Percentiles rank a stretch among this genome's conserved stretches.
phyloP scores from a whole-genome alignment of 2,888 invertebrate species.

The Drosophila nr. medialis region DNA sequence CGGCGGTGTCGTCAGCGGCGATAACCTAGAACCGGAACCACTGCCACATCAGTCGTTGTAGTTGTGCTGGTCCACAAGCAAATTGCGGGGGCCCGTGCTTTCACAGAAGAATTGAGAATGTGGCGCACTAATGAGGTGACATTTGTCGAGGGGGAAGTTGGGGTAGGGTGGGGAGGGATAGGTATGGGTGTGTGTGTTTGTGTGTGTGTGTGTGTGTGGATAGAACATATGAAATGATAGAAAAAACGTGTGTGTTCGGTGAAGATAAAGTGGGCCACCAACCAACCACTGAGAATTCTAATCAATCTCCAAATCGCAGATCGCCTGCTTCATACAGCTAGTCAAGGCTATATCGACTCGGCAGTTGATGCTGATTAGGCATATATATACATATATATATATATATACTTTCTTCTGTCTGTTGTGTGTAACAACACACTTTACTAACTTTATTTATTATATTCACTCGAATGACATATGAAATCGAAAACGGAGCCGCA shows the following conservation, averaged over 20 bases:
- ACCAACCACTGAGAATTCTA: neutral
- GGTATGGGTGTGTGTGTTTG: constrained; percentile 35
- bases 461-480: neutral
- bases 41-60: constrained; percentile 84
- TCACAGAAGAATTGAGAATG: constrained; percentile 85
- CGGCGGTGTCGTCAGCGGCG: constrained; percentile 93
- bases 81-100: constrained; percentile 85
- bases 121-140: constrained; percentile 83
- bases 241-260: constrained; percentile 16
- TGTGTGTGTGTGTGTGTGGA: constrained; percentile 12
- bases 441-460: neutral
- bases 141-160: constrained; percentile 20
- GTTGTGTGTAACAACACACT: no score
- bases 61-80: constrained; percentile 84
- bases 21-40: constrained; percentile 88
- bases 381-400: no score
- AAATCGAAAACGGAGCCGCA: no score
- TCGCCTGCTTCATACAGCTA: no score
- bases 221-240: constrained; percentile 55
- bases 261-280: neutral
- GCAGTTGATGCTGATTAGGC: no score
- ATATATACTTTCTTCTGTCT: neutral
- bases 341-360: neutral
- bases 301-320: neutral
- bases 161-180: constrained; percentile 9